These are phyloP conservation scores for Xestia ashworthii DNA, from an alignment of 2,888 invertebrate genomes.

Conservation along the genomic window DNA sequence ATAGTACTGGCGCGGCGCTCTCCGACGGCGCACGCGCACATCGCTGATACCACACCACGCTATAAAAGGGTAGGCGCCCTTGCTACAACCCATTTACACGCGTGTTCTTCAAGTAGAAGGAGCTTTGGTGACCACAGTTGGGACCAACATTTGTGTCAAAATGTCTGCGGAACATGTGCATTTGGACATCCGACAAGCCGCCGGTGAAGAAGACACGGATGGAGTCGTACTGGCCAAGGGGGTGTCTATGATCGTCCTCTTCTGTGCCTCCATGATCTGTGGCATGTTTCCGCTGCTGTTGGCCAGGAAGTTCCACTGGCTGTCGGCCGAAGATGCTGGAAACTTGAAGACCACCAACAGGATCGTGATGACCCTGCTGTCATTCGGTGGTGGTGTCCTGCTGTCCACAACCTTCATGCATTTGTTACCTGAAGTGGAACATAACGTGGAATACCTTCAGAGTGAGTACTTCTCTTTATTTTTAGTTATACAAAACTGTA, in stretches of 20 bases:
- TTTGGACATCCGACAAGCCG: constrained; percentile 67
- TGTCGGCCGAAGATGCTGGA: constrained; percentile 85
- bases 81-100: constrained; percentile 71
- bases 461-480: constrained; percentile 76
- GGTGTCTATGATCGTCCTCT: constrained; percentile 94
- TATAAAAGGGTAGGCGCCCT: constrained; percentile 83
- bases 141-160: constrained; percentile 53
- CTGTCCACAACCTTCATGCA: constrained; percentile 95
- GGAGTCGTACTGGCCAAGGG: constrained; percentile 93
- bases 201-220: constrained; percentile 75
- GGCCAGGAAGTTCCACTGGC: constrained; percentile 92
- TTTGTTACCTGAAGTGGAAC: constrained; percentile 94
- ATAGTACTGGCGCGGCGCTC: constrained; percentile 84
- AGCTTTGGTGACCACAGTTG: constrained; percentile 37
- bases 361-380: constrained; percentile 92
- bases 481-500: background rate
- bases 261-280: constrained; percentile 93
- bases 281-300: constrained; percentile 94
- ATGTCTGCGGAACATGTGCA: constrained; percentile 71
- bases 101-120: constrained; percentile 54
- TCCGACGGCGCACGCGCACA: constrained; percentile 84
- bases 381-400: constrained; percentile 96
- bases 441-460: constrained; percentile 92
- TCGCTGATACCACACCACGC: constrained; percentile 73
- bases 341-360: constrained; percentile 87